Percentiles rank a stretch among this genome's conserved stretches.
Evolutionary conservation across 2,888 invertebrate genomes (phyloP).

Genomic region (Lutraria lutraria): DNA sequence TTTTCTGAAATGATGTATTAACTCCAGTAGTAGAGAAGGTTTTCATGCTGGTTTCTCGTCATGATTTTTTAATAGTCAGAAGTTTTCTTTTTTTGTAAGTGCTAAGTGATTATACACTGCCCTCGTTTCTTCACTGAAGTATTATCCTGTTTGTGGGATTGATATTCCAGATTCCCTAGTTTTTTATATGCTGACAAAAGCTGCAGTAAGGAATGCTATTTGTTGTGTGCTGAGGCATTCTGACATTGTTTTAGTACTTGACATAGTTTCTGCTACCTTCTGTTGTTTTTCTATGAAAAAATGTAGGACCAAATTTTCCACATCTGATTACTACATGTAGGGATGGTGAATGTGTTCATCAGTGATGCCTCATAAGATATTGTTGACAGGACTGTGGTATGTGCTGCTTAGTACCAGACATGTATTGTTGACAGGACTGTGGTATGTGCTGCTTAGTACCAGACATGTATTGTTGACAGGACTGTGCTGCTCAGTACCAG

Average conservation of each 20-base stretch:
- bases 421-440: too few relatives aligned
- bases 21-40: neutral
- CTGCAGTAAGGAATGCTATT: neutral
- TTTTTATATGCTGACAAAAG: neutral
- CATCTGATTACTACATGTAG: neutral
- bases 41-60: conserved; percentile 13
- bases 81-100: neutral
- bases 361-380: neutral
- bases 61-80: neutral
- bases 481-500: too few relatives aligned
- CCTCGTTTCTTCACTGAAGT: neutral
- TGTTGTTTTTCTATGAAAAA: neutral
- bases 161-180: neutral
- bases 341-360: neutral
- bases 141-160: neutral
- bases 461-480: too few relatives aligned
- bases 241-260: neutral
- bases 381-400: neutral
- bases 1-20: conserved; percentile 12
- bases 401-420: too few relatives aligned
- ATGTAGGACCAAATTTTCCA: neutral
- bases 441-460: too few relatives aligned
- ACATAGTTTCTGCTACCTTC: neutral
- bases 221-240: neutral
- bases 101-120: neutral